phyloP scores from a whole-genome alignment of 2,888 invertebrate species.

The Lepidocyrtinus sp. region DNA sequence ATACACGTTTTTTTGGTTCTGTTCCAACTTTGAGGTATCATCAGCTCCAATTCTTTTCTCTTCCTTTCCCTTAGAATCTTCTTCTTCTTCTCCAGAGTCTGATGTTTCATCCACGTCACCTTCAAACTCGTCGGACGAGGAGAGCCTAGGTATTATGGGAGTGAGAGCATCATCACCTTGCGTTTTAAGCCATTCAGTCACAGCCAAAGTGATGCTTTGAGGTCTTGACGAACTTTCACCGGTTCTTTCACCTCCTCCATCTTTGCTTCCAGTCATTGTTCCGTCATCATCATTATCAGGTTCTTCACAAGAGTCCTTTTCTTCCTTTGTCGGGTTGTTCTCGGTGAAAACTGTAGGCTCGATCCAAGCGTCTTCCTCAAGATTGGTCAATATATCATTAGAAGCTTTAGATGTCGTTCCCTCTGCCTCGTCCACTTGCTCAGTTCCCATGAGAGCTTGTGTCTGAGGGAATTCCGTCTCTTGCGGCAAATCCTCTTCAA shows the following conservation, averaged over 20 bases:
- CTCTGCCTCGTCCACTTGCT: conserved; percentile 1
- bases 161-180: conserved; percentile 70
- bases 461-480: conserved; percentile 50
- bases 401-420: not conserved
- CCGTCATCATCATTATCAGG: no score
- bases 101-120: conserved; percentile 54
- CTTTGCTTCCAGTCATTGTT: not conserved
- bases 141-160: conserved; percentile 58
- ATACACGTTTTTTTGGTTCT: conserved; percentile 75
- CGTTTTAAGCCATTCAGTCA: conserved; percentile 69
- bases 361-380: no score
- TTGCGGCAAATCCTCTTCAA: conserved; percentile 69
- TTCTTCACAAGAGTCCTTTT: no score
- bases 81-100: conserved; percentile 54
- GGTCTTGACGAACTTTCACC: conserved; percentile 56
- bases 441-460: conserved; percentile 21
- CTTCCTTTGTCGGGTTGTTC: no score
- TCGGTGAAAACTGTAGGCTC: no score
- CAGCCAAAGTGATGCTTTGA: conserved; percentile 69
- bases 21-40: conserved; percentile 58
- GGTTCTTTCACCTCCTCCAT: conserved; percentile 7
- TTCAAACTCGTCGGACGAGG: conserved; percentile 57
- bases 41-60: conserved; percentile 41
- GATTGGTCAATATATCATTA: not conserved
- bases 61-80: conserved; percentile 42